These are phyloP conservation scores for Pelobates cultripes DNA, from an alignment of 2,797 vertebrate genomes.

Conservation along the genomic window DNA sequence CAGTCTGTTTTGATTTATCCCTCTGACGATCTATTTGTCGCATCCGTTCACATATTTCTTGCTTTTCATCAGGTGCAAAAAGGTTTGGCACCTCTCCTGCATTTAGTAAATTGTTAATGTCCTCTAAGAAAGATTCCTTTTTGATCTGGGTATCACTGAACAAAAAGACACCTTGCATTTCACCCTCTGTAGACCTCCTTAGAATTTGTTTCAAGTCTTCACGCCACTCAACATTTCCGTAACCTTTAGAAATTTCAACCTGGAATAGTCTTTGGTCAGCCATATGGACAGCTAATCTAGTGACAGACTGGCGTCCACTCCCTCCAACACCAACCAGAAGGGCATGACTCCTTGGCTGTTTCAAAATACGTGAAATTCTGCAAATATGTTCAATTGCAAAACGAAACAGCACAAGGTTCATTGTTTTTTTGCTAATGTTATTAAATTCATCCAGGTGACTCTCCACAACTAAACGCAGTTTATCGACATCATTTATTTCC, in stretches of 20 bases:
- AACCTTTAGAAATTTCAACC: slow-evolving; percentile 89
- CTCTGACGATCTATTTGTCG: slow-evolving; percentile 81
- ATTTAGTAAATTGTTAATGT: slow-evolving; percentile 88
- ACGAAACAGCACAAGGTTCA: slow-evolving; percentile 89
- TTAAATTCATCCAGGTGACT: slow-evolving; percentile 87
- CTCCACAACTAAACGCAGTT: slow-evolving; percentile 79
- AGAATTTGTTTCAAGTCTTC: slow-evolving; percentile 87
- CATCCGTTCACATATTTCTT: slow-evolving; percentile 90
- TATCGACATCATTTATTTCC: slow-evolving; percentile 76
- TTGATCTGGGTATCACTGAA: slow-evolving; percentile 92
- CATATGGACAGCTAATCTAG: slow-evolving; percentile 86
- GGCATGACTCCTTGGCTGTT: slow-evolving; percentile 87
- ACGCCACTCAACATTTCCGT: slow-evolving; percentile 80
- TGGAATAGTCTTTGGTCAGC: slow-evolving; percentile 83
- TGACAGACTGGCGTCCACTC: slow-evolving; percentile 88
- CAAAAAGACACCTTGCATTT: slow-evolving; percentile 85
- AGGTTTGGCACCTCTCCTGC: slow-evolving; percentile 91
- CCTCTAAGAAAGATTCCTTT: slow-evolving; percentile 88
- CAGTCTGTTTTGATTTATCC: slow-evolving; percentile 84
- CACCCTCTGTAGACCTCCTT: slow-evolving; percentile 79
- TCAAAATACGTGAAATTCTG: slow-evolving; percentile 86
- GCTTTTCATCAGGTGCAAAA: slow-evolving; percentile 85
- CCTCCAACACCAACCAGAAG: slow-evolving; percentile 89
- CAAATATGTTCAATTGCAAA: slow-evolving; percentile 93
- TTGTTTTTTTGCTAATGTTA: slow-evolving; percentile 84